Conservation (phyloP, 2,113 vertebrate species). For the Campylorhamphus procurvoides region DNA sequence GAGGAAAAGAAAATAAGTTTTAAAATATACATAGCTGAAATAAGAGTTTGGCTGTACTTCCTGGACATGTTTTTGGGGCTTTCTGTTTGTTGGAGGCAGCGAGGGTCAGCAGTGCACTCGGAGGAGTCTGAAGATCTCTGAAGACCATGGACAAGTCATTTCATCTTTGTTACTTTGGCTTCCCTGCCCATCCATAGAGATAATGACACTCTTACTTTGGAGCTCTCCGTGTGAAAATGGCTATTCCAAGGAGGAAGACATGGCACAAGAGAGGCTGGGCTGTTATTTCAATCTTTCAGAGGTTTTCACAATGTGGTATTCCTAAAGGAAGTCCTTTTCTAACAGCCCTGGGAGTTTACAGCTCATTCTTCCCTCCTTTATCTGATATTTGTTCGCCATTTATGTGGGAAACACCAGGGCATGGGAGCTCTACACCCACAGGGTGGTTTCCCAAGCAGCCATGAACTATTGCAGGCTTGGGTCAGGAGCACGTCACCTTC, state of each 20-base stretch:
- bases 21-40: not conserved
- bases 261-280: not conserved
- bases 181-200: not conserved
- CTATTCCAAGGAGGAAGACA: not conserved
- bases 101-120: rapidly evolving
- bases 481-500: conserved; percentile 61
- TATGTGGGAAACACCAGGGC: conserved; percentile 76
- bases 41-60: not conserved
- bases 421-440: conserved; percentile 68
- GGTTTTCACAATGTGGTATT: not conserved
- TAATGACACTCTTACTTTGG: not conserved
- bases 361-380: not conserved
- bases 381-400: not conserved
- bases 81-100: not conserved
- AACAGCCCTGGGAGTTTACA: not conserved
- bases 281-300: not conserved
- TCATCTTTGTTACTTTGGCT: not conserved
- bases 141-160: not conserved
- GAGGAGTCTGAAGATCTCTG: not conserved
- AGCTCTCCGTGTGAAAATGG: not conserved
- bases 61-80: not conserved
- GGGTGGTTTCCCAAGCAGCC: conserved; percentile 63
- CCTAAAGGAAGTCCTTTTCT: not conserved
- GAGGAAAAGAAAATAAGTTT: not conserved
- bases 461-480: conserved; percentile 34